These are phyloP conservation scores for Trachelus iudaicus DNA, from an alignment of 2,888 invertebrate genomes.

Conservation along the genomic window DNA sequence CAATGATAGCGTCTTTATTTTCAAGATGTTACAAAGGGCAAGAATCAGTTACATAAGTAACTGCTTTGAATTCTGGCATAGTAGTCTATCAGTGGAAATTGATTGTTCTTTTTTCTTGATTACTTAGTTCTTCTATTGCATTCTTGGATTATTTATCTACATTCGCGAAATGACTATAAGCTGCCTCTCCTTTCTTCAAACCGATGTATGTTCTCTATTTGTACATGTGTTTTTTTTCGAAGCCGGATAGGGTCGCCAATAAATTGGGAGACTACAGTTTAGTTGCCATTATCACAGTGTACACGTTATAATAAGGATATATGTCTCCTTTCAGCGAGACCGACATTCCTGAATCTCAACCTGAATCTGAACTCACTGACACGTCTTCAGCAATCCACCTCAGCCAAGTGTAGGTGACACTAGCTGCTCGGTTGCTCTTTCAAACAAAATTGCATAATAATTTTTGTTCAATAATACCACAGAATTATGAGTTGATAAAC, in stretches of 20 bases:
- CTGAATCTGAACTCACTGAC: conserved; percentile 89
- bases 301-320: conserved; percentile 39
- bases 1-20: too few species aligned
- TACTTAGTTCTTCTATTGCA: not conserved
- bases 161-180: not conserved
- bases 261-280: not conserved
- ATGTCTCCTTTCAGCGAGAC: conserved; percentile 83
- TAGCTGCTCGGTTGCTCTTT: conserved; percentile 50
- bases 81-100: not conserved
- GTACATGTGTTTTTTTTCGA: not conserved
- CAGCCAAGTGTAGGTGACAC: conserved; percentile 84
- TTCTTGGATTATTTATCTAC: not conserved
- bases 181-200: not conserved
- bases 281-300: conserved; percentile 1
- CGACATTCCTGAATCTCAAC: conserved; percentile 98
- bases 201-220: not conserved
- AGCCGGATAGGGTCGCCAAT: not conserved
- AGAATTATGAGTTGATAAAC: not conserved
- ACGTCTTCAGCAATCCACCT: conserved; percentile 84
- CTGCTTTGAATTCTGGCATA: too few species aligned
- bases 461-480: not conserved
- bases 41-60: too few species aligned
- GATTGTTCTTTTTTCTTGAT: not conserved
- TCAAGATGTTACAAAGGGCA: too few species aligned
- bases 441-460: conserved; percentile 30